Evolutionary conservation across 2,797 vertebrate genomes (phyloP).

Genomic region (Rhinophrynus dorsalis): DNA sequence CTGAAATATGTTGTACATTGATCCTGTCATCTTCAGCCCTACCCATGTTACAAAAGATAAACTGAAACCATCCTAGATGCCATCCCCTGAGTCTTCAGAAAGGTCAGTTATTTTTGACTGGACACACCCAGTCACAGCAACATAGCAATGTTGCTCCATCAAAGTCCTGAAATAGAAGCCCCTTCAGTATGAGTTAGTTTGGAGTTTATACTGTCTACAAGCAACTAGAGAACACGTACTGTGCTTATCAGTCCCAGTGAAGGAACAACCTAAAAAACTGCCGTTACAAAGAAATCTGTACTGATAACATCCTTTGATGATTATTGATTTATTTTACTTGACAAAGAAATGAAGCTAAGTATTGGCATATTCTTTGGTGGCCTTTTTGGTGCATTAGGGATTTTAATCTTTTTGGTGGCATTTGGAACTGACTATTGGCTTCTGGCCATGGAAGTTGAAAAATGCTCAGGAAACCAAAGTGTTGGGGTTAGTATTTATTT

Average conservation of each 20-base stretch:
- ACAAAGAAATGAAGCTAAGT: constrained; percentile 80
- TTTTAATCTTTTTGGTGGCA: constrained; percentile 85
- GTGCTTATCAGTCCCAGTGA: no score
- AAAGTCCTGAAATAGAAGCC: constrained; percentile 85
- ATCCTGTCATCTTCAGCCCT: not conserved
- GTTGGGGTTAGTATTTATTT: constrained; percentile 58
- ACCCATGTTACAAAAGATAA: not conserved
- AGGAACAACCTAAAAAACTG: no score
- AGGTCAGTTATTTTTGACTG: constrained; percentile 87
- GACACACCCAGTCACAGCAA: constrained; percentile 65
- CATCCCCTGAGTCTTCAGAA: constrained; percentile 51
- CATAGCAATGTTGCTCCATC: constrained; percentile 72
- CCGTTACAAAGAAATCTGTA: no score
- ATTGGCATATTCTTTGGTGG: constrained; percentile 91
- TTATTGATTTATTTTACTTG: constrained; percentile 8
- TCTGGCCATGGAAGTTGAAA: constrained; percentile 80
- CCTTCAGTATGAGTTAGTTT: constrained; percentile 66
- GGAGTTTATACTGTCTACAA: constrained; percentile 59
- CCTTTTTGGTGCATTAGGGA: constrained; percentile 87
- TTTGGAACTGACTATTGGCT: constrained; percentile 98
- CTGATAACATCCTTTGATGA: not conserved
- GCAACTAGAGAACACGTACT: constrained; percentile 58
- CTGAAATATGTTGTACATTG: not conserved
- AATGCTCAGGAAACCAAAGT: constrained; percentile 68
- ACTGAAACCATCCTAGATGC: not conserved